Evolutionary conservation across 1,140 invertebrate species (phyloP), one percentile per base, ranked within the genome.

Genomic region (Ceratina australensis): DNA sequence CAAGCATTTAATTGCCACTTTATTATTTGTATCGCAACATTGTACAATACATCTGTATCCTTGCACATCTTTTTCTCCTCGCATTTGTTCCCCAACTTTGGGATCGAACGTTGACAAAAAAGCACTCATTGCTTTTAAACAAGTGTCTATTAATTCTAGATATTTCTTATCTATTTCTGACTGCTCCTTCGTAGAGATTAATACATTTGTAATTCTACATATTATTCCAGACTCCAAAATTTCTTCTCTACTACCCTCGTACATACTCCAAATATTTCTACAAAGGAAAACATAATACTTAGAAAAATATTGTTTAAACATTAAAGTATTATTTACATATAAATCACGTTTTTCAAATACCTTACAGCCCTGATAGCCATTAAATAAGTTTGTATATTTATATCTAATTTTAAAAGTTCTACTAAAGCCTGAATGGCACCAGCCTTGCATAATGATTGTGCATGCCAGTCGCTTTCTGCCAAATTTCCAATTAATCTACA

Each of bases 401-500:
- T 72, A 68, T 89, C 80, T 42, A 80, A 77, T 47, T 82, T 77
- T 16, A 90, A 73, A 13, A 87, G 54, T n/a, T 80, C 60, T 24
- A 78, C 20, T 26, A 89, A 80, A 22, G 60, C 71, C 72, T 77
- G 54, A 7, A 91, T 61, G 4, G 78, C 87, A 15, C 89, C 88
- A 59, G 79, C 83, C 26, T 90, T 64, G 60, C 82, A 89, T 33
- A 91, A 85, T 16, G 83, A 65, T 71, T 85, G 87, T 4, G 90
- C 90, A 72, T 89, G 86, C 78, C 84, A 85, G 7, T 72, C 81
- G 16, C 87, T 91, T 63, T 89, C 84, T 0, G 88, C 87, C 24
- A 92, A 83, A 80, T 91, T 92, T 47, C 90, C 87, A 26, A 92
- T 87, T 2, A 91, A 66, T 75, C 91, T 85, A 52, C 87, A 91